Base-by-base conservation (phyloP, 2,797 vertebrate genomes). In the Tenualosa thibaudeaui region DNA sequence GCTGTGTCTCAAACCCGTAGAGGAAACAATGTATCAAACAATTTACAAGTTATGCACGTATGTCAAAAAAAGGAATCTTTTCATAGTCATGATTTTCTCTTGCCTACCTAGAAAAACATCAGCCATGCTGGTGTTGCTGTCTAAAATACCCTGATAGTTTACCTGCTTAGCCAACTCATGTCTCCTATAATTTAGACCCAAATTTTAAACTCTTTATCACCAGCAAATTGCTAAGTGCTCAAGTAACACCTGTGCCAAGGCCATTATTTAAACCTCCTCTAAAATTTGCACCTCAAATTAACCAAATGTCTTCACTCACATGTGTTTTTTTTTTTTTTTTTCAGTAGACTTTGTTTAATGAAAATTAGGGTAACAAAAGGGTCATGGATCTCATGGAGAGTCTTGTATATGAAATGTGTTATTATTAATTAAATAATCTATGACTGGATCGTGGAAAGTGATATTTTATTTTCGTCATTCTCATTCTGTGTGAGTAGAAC, bases 201-300 rank as follows among this genome's bases (percentile, higher is more conserved):
- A 84, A 82, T 87, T 78, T 78, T 6, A 0, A 0, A 85, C 89
- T 91, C 62, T 86, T 88, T 37, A 89, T 93, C 88, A 89, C 85
- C 85, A 65, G 88, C 89, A 91, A 93, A 94, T 91, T 89, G 93
- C 89, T 84, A 84, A 88, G 86, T 51, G 84, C 85, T 85, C 88
- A 58, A 1, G 87, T 84, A 88, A 84, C 81, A 81, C 90, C 87
- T 85, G 84, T 85, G 89, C 49, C 86, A 81, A 89, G 87, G 83
- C 90, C 87, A 83, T 88, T 84, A 86, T 91, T 88, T 92, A 85
- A 88, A 24, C 58, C 1, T 86, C 87, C 56, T 84, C 89, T 83
- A 84, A 65, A 84, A 84, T 88, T 88, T 85, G 89, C 56, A 56
- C 83, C 51, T 85, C 78, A 83, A 78, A 78, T 78, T 78, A 78